phyloP scores from a whole-genome alignment of 2,113 vertebrate genomes.

The Centropristis striata region DNA sequence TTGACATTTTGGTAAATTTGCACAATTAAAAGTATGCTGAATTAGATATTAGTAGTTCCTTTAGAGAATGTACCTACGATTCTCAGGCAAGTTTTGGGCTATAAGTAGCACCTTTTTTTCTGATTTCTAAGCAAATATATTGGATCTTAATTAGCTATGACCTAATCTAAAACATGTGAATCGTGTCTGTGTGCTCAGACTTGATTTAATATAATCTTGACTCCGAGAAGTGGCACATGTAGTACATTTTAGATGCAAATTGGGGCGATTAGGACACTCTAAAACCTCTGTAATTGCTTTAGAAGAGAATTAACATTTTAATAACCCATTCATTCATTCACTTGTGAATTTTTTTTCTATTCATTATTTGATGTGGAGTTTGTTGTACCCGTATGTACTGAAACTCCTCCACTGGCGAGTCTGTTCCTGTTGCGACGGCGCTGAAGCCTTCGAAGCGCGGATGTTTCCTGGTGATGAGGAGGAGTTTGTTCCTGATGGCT shows the following conservation, averaged over 20 bases:
- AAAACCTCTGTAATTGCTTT: neutral
- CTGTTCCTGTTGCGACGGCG: slow-evolving; percentile 70
- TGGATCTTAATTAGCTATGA: neutral
- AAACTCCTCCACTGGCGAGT: slow-evolving; percentile 97
- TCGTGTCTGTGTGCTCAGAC: neutral
- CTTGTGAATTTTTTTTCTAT: neutral
- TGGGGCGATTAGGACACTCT: neutral
- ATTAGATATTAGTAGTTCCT: neutral
- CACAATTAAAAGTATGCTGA: neutral
- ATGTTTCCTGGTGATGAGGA: slow-evolving; percentile 94
- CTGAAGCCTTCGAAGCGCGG: slow-evolving; percentile 75
- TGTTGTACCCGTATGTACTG: slow-evolving; percentile 95
- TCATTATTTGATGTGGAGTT: neutral
- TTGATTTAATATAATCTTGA: neutral
- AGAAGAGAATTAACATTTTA: neutral
- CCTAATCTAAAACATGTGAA: neutral
- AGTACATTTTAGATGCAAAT: neutral
- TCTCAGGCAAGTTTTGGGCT: neutral
- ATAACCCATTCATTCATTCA: neutral
- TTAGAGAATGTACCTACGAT: neutral
- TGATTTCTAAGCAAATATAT: neutral
- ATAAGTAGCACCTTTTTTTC: neutral
- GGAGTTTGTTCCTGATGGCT: slow-evolving; percentile 97
- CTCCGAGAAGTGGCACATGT: neutral
- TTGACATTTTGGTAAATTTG: neutral